Evolutionary conservation across 2,797 vertebrate species (phyloP).

Genomic region (Propithecus deckenii): DNA sequence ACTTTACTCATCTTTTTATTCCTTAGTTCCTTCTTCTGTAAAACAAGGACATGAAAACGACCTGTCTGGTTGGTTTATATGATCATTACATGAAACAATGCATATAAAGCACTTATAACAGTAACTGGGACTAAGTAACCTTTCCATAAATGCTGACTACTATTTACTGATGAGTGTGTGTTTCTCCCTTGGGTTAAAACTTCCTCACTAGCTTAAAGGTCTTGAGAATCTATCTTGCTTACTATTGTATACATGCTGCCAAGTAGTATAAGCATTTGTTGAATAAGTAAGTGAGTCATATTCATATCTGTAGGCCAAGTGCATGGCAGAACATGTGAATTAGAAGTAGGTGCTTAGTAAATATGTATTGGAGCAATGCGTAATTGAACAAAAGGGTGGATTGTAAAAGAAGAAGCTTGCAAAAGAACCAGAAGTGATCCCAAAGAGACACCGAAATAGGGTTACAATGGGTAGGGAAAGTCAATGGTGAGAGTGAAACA

Average conservation of each 20-base stretch:
- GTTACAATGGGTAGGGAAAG: background rate
- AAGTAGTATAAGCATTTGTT: background rate
- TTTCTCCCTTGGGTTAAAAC: background rate
- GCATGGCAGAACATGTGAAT: background rate
- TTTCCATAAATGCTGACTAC: background rate
- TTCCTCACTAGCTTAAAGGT: background rate
- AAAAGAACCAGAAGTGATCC: background rate
- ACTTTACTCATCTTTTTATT: background rate
- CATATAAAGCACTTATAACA: background rate
- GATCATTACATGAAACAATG: background rate
- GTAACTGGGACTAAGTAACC: background rate
- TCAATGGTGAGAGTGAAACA: background rate
- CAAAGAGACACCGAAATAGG: background rate
- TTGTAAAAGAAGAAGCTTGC: background rate
- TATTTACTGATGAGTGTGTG: background rate
- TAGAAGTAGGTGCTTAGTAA: background rate
- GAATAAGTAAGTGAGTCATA: background rate
- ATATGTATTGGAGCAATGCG: background rate
- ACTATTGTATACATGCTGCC: background rate
- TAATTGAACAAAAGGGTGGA: background rate
- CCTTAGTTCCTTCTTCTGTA: background rate
- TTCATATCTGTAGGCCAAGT: background rate
- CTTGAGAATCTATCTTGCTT: background rate
- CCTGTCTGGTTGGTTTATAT: background rate
- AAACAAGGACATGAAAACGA: constrained; percentile 21